These are phyloP conservation scores for Tricholaema leucomelas DNA, from an alignment of 2,113 vertebrate species.

Conservation along the genomic window DNA sequence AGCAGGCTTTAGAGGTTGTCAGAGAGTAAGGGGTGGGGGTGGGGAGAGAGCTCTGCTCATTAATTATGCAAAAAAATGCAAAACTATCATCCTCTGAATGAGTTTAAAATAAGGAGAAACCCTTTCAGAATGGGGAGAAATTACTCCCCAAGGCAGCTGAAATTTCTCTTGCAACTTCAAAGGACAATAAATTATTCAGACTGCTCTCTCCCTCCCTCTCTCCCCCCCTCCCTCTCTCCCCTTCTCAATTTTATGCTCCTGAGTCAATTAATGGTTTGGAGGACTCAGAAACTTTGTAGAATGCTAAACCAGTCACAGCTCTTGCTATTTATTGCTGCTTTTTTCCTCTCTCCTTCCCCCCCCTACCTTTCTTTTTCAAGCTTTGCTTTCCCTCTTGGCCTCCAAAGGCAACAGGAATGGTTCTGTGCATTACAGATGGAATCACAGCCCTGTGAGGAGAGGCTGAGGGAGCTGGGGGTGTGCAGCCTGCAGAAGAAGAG, in stretches of 20 bases:
- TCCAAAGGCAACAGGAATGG: neutral
- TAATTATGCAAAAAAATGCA: conserved; percentile 71
- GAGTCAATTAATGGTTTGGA: conserved; percentile 71
- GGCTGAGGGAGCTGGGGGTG: no score
- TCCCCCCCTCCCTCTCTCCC: conserved; percentile 35
- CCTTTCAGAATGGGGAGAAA: conserved; percentile 69
- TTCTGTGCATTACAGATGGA: neutral
- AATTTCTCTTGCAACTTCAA: conserved; percentile 81
- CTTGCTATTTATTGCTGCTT: neutral
- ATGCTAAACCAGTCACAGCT: conserved; percentile 51
- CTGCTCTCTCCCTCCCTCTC: conserved; percentile 70
- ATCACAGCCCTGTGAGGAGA: no score
- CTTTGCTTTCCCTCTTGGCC: conserved; percentile 19
- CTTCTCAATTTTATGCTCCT: conserved; percentile 61
- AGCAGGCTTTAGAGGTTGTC: conserved; percentile 1
- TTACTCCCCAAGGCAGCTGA: conserved; percentile 72
- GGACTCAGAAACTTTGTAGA: conserved; percentile 53
- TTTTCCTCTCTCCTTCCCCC: neutral
- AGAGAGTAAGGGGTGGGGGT: neutral
- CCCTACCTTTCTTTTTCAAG: neutral
- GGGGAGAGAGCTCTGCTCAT: conserved; percentile 12
- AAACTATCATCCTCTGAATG: conserved; percentile 58
- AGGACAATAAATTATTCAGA: conserved; percentile 86
- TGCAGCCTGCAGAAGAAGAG: no score
- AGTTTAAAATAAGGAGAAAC: conserved; percentile 66